Conservation (phyloP, 1,140 invertebrate species). For the Neodiprion pinetum region DNA sequence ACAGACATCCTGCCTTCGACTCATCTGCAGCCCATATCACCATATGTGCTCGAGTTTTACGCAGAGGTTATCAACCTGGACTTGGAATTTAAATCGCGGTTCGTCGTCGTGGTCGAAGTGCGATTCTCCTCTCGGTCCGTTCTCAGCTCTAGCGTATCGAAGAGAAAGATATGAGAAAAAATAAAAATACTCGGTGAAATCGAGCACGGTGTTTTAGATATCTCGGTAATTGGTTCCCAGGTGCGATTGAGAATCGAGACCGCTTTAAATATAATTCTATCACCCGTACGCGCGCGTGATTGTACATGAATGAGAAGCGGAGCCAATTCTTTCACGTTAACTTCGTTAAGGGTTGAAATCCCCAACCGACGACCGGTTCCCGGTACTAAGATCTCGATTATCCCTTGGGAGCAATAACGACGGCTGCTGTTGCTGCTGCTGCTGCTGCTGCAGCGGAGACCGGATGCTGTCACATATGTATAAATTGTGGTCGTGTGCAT, state of each 20-base stretch:
- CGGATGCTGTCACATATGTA: conserved; percentile 46
- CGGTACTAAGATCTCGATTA: conserved; percentile 41
- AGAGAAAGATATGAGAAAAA: no score
- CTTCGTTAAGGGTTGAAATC: not conserved
- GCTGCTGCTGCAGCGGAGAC: conserved; percentile 22
- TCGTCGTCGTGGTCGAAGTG: no score
- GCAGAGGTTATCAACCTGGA: conserved; percentile 11
- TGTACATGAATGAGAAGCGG: no score
- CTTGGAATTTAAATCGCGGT: not conserved
- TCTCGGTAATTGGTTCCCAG: no score
- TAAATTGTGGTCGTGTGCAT: conserved; percentile 36
- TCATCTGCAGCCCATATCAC: conserved; percentile 45
- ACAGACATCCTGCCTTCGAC: conserved; percentile 54
- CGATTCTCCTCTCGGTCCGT: no score
- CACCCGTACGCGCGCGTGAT: no score
- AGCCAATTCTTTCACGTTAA: no score
- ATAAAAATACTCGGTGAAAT: no score
- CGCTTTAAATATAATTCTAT: no score
- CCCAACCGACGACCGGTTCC: not conserved
- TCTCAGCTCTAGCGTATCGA: no score
- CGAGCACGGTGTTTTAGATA: no score
- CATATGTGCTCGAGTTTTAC: conserved; percentile 32
- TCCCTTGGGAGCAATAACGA: conserved; percentile 40
- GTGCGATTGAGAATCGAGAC: no score
- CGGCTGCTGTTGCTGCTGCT: conserved; percentile 22